phyloP scores from a whole-genome alignment of 2,888 invertebrate genomes.

The Drosophila meridionalis region DNA sequence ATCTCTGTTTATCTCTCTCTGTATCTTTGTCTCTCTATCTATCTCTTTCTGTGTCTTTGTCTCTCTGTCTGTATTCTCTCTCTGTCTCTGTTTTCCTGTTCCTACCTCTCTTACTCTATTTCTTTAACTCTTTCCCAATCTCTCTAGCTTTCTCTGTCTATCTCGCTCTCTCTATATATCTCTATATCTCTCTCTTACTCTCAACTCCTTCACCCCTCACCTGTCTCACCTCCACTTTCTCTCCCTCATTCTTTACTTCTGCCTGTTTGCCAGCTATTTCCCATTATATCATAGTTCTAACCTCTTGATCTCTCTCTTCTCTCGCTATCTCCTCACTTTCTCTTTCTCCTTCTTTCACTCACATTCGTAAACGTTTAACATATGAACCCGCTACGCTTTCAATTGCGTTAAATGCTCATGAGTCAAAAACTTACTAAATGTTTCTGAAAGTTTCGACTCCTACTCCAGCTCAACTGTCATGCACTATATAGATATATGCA shows the following conservation, averaged over 20 bases:
- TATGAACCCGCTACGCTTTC: neutral
- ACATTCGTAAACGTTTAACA: slow-evolving; percentile 3
- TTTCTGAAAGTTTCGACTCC: slow-evolving; percentile 4
- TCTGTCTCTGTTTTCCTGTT: neutral
- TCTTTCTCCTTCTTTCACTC: neutral
- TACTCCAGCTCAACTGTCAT: slow-evolving; percentile 4
- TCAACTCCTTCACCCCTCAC: no score
- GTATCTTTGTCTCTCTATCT: neutral
- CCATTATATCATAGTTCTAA: no score
- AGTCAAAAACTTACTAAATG: slow-evolving; percentile 5
- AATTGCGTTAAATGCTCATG: neutral
- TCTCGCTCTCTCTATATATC: neutral
- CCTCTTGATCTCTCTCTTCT: neutral
- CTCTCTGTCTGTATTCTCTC: neutral
- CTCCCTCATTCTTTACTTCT: neutral
- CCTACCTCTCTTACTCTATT: neutral
- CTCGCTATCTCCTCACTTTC: neutral
- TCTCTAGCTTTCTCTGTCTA: neutral
- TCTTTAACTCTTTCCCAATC: neutral
- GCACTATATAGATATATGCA: neutral
- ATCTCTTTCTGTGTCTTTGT: neutral
- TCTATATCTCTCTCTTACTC: neutral
- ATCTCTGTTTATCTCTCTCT: neutral
- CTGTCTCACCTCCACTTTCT: no score
- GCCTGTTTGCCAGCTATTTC: no score